Evolutionary conservation across 2,113 vertebrate species (phyloP).

Genomic region (Psilopogon haemacephalus): DNA sequence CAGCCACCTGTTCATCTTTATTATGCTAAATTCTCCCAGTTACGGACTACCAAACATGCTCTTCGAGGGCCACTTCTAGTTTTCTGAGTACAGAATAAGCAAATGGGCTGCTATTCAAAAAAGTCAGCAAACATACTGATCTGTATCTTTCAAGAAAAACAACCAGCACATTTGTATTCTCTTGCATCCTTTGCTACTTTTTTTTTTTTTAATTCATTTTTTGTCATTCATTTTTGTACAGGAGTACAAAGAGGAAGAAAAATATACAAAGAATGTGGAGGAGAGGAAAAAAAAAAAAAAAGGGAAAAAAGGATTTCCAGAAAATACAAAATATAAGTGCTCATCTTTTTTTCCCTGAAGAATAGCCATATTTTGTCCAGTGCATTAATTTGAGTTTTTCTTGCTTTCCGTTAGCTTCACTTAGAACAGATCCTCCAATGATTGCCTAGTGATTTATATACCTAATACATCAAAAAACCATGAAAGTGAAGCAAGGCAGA

Average conservation of each 20-base stretch:
- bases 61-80: background rate
- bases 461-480: background rate
- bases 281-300: background rate
- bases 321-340: background rate
- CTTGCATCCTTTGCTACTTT: background rate
- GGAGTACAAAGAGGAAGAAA: background rate
- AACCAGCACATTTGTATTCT: background rate
- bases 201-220: background rate
- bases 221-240: background rate
- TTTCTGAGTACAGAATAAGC: background rate
- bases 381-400: background rate
- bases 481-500: background rate
- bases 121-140: background rate
- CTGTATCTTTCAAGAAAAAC: background rate
- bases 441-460: background rate
- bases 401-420: background rate
- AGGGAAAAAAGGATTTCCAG: background rate
- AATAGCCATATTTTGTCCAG: background rate
- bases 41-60: rapidly evolving
- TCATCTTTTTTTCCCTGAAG: background rate
- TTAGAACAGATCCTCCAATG: background rate
- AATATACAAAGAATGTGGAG: background rate
- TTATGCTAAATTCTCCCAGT: background rate
- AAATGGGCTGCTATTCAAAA: background rate
- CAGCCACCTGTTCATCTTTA: background rate